These are phyloP conservation scores for Zophobas morio DNA, from an alignment of 1,140 invertebrate species.

Conservation along the genomic window DNA sequence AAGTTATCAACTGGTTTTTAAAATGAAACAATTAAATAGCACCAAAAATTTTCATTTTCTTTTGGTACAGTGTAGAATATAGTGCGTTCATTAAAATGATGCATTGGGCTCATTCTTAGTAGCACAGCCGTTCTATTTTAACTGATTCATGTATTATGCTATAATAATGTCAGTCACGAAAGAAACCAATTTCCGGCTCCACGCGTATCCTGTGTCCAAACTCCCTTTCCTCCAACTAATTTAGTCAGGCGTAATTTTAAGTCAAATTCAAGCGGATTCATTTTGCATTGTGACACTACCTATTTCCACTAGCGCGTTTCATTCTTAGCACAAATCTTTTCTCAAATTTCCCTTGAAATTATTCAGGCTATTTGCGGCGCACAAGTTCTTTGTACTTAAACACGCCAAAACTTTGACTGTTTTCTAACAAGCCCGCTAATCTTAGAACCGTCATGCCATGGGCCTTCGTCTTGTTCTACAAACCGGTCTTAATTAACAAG, in stretches of 20 bases:
- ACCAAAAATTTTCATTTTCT: too few relatives aligned
- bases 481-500: not conserved
- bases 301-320: slow-evolving; percentile 16
- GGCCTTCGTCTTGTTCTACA: not conserved
- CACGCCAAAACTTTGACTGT: not conserved
- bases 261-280: not conserved
- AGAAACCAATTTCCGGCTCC: not conserved
- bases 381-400: not conserved
- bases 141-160: not conserved
- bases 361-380: slow-evolving; percentile 11
- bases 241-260: not conserved
- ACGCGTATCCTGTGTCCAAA: not conserved
- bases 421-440: not conserved
- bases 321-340: slow-evolving; percentile 1
- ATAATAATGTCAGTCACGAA: slow-evolving; percentile 1
- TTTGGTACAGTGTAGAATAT: too few relatives aligned
- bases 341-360: slow-evolving; percentile 19
- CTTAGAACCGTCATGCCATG: not conserved
- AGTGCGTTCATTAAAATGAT: too few relatives aligned
- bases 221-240: not conserved
- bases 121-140: not conserved
- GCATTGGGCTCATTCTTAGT: too few relatives aligned
- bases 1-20: too few relatives aligned
- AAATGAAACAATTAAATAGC: too few relatives aligned
- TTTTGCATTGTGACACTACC: not conserved